These are phyloP conservation scores for Fragum whitleyi DNA, from an alignment of 2,888 invertebrate species.

Conservation along the genomic window DNA sequence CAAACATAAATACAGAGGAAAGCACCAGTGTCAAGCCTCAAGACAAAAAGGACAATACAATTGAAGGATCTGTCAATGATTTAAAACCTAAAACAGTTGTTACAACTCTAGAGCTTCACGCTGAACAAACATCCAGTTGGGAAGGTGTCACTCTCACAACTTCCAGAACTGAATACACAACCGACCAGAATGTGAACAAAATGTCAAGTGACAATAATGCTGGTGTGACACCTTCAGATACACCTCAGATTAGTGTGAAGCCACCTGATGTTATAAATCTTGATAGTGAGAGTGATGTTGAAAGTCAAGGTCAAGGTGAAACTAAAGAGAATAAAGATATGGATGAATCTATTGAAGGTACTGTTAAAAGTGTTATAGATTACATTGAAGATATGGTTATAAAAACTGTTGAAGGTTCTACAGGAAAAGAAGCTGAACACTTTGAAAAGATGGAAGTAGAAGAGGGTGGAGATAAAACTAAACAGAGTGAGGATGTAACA, in stretches of 20 bases:
- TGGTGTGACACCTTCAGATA: neutral
- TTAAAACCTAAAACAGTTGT: constrained; percentile 9
- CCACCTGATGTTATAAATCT: neutral
- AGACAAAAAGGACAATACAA: neutral
- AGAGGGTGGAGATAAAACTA: constrained; percentile 6
- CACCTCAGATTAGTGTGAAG: neutral
- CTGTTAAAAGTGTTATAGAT: constrained; percentile 31
- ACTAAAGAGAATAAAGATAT: neutral
- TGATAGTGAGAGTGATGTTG: neutral
- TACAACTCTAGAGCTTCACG: constrained; percentile 58
- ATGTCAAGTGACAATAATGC: neutral
- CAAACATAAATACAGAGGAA: neutral
- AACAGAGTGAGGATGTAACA: neutral
- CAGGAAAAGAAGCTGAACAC: neutral
- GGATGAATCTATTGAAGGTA: constrained; percentile 18
- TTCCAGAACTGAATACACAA: constrained; percentile 1
- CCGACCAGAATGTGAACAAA: neutral
- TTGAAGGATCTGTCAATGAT: neutral
- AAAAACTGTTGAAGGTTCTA: constrained; percentile 17
- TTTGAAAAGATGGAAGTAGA: constrained; percentile 19
- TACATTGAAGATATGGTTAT: constrained; percentile 50
- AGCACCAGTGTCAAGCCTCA: neutral
- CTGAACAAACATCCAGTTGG: constrained; percentile 44
- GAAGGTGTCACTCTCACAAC: constrained; percentile 46
- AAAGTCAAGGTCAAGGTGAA: neutral